Percentiles rank a stretch among this genome's conserved stretches.
phyloP scores from a whole-genome alignment of 2,113 vertebrate genomes.

The Sylvia atricapilla region DNA sequence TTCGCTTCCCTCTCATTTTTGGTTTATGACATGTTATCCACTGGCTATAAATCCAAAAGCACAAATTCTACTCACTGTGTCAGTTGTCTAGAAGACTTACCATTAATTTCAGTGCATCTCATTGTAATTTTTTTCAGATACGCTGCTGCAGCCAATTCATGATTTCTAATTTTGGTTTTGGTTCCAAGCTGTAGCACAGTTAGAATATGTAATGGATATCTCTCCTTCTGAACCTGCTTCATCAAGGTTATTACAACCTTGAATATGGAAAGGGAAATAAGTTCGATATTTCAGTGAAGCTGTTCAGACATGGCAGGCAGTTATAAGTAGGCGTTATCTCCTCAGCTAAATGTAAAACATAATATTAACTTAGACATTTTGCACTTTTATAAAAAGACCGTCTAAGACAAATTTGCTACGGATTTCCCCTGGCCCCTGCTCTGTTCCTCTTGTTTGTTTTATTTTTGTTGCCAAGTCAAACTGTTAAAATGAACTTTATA shows the following conservation, averaged over 20 bases:
- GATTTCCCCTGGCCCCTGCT: fast-evolving
- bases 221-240: conserved; percentile 72
- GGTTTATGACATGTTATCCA: background rate
- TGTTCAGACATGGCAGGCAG: background rate
- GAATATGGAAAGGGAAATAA: background rate
- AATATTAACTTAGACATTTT: background rate
- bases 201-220: conserved; percentile 80
- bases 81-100: conserved; percentile 53
- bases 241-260: conserved; percentile 85
- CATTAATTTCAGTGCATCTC: conserved; percentile 84
- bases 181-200: conserved; percentile 83
- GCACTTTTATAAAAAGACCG: background rate
- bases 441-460: background rate
- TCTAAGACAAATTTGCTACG: background rate
- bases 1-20: background rate
- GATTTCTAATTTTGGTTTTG: conserved; percentile 79
- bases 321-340: background rate
- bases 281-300: background rate
- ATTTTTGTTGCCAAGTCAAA: background rate
- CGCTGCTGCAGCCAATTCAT: conserved; percentile 79
- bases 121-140: conserved; percentile 86
- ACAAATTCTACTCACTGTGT: background rate
- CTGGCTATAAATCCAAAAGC: background rate
- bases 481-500: background rate
- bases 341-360: background rate